A percentile compares a stretch with the other conserved stretches of the same genome.
These are phyloP conservation scores for human DNA, from an alignment of 2,113 vertebrate genomes.

Conservation along the genomic window GRCh38 chr15:39755001-39755500, in stretches of 20 bases:
- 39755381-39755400: neutral
- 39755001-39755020: slow-evolving; percentile 1
- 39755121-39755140: neutral
- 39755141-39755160: neutral
- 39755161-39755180: neutral
- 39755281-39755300: neutral
- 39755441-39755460: neutral
- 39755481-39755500: neutral
- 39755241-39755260: neutral
- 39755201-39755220: neutral
- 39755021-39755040: neutral
- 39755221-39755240: neutral
- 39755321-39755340: neutral
- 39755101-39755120: neutral
- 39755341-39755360: neutral
- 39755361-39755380: neutral
- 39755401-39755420: neutral
- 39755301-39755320: neutral
- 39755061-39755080: neutral
- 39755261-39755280: neutral
- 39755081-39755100: neutral
- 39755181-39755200: neutral
- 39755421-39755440: neutral
- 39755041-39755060: neutral
- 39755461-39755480: neutral